These are phyloP conservation scores for Sicus ferrugineus DNA, from an alignment of 2,888 invertebrate genomes.

Conservation along the genomic window DNA sequence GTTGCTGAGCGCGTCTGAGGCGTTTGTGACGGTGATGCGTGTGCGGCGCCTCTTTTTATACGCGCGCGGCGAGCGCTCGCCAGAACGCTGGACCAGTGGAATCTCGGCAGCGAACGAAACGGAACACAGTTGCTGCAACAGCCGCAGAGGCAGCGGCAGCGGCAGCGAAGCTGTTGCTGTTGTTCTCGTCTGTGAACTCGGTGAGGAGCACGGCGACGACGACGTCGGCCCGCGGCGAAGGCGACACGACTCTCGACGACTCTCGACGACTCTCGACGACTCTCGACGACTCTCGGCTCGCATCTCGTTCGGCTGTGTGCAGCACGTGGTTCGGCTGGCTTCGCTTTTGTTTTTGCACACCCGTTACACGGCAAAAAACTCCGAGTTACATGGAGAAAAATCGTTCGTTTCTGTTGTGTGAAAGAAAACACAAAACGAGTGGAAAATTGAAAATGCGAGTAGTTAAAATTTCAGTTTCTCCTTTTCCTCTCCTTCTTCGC, in stretches of 20 bases:
- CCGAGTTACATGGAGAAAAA: too few species aligned
- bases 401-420: too few species aligned
- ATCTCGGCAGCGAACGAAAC: slow-evolving; percentile 17
- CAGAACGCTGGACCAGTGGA: background rate
- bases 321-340: background rate
- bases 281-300: too few species aligned
- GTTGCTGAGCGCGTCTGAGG: slow-evolving; percentile 40
- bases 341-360: background rate
- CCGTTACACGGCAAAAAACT: too few species aligned
- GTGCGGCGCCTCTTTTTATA: slow-evolving; percentile 42
- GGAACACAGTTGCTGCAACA: background rate
- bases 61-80: background rate
- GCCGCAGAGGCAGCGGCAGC: background rate
- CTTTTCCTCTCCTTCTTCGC: too few species aligned
- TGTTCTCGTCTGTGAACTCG: background rate
- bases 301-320: too few species aligned
- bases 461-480: too few species aligned
- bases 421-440: too few species aligned
- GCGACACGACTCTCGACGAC: background rate
- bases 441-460: too few species aligned
- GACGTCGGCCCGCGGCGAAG: background rate
- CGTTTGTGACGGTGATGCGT: slow-evolving; percentile 43
- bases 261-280: too few species aligned
- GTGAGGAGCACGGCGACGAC: too few species aligned
- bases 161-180: background rate